A percentile compares a stretch with the other conserved stretches of the same genome.
These are phyloP conservation scores for Acleris emargana DNA, from an alignment of 2,888 invertebrate genomes.

Conservation along the genomic window DNA sequence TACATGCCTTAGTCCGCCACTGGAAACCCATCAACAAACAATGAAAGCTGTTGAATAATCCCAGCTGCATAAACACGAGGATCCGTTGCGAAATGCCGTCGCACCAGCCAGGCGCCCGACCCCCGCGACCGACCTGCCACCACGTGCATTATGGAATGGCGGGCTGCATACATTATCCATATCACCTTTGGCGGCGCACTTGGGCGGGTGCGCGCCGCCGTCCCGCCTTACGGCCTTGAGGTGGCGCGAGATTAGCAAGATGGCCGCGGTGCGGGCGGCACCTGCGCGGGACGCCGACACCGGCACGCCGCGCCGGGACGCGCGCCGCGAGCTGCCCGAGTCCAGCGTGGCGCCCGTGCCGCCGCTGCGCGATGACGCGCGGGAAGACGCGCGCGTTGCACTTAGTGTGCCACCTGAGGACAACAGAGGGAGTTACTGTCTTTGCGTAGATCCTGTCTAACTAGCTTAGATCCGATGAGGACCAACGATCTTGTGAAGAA, in stretches of 20 bases:
- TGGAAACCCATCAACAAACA: too few species aligned
- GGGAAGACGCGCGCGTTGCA: constrained; percentile 56
- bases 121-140: constrained; percentile 55
- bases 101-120: constrained; percentile 41
- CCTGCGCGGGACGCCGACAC: constrained; percentile 94
- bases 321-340: constrained; percentile 82
- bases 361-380: constrained; percentile 74
- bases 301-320: constrained; percentile 85
- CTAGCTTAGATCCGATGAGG: too few species aligned
- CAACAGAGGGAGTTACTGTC: background rate
- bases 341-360: constrained; percentile 68
- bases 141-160: constrained; percentile 75
- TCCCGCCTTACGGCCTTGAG: constrained; percentile 85
- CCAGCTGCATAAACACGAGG: background rate
- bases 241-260: constrained; percentile 97
- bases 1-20: too few species aligned
- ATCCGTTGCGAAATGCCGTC: background rate
- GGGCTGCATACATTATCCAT: constrained; percentile 82
- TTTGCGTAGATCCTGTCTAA: too few species aligned
- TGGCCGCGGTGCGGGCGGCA: constrained; percentile 96
- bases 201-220: constrained; percentile 82
- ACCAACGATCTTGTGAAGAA: too few species aligned
- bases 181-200: constrained; percentile 84
- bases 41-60: background rate
- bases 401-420: constrained; percentile 72